These are phyloP conservation scores for Mythimna vitellina DNA, from an alignment of 2,888 invertebrate genomes.

Conservation along the genomic window DNA sequence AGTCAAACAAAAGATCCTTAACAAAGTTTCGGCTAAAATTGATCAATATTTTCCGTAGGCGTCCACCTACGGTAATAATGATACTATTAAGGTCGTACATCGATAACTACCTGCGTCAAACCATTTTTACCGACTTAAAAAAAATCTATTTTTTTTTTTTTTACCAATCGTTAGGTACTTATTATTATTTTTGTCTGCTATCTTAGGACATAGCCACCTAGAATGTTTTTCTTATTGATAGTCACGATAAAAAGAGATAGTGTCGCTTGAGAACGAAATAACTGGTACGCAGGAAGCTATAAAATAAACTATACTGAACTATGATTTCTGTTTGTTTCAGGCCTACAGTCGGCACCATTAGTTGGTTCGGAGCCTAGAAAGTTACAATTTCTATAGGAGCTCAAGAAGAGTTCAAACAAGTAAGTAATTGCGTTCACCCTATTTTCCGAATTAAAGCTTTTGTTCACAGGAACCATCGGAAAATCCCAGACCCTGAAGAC, in stretches of 20 bases:
- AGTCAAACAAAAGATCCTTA: conserved; percentile 6
- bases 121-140: background rate
- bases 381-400: conserved; percentile 88
- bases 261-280: conserved; percentile 15
- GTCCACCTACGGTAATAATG: conserved; percentile 37
- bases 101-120: conserved; percentile 36
- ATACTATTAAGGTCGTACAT: conserved; percentile 11
- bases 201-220: background rate
- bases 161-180: background rate
- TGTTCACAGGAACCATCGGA: conserved; percentile 73
- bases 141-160: background rate
- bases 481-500: conserved; percentile 38
- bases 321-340: conserved; percentile 80
- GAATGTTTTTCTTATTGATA: conserved; percentile 22
- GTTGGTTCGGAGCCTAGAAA: conserved; percentile 86
- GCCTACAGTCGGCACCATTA: conserved; percentile 83
- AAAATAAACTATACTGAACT: conserved; percentile 2
- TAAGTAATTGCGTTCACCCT: conserved; percentile 81
- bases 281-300: conserved; percentile 2
- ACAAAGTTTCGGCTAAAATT: conserved; percentile 6
- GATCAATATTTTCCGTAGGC: conserved; percentile 41
- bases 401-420: conserved; percentile 89
- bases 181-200: conserved; percentile 5
- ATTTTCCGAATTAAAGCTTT: conserved; percentile 65
- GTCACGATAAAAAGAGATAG: conserved; percentile 40